Evolutionary conservation across 2,888 invertebrate genomes (phyloP).

Genomic region (Hemicrepidius hirtus): DNA sequence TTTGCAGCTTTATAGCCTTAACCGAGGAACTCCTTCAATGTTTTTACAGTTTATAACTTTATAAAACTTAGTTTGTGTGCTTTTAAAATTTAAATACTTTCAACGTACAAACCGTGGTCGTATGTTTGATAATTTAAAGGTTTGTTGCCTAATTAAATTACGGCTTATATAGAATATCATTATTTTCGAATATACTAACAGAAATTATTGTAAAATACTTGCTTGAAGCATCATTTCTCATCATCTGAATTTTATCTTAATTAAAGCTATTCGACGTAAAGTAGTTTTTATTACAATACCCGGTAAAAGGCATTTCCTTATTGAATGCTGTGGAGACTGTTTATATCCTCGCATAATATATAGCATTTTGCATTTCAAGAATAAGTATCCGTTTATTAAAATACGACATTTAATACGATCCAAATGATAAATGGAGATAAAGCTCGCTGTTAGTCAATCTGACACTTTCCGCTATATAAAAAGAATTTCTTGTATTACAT

Average conservation of each 20-base stretch:
- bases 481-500: slow-evolving; percentile 23
- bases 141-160: no score
- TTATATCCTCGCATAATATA: slow-evolving; percentile 29
- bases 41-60: slow-evolving; percentile 18
- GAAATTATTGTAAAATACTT: not conserved
- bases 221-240: not conserved
- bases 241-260: slow-evolving; percentile 9
- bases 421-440: slow-evolving; percentile 30
- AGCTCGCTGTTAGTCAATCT: slow-evolving; percentile 30
- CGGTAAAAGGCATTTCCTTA: slow-evolving; percentile 20
- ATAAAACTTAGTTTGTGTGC: slow-evolving; percentile 12
- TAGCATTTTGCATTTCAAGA: slow-evolving; percentile 30
- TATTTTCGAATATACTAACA: not conserved
- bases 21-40: slow-evolving; percentile 23
- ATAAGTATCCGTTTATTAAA: slow-evolving; percentile 32
- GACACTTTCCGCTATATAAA: slow-evolving; percentile 30
- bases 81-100: no score
- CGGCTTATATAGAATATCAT: not conserved
- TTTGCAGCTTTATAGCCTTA: slow-evolving; percentile 27
- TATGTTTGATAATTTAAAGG: no score
- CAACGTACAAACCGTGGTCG: no score
- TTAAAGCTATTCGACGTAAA: slow-evolving; percentile 10
- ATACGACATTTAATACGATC: slow-evolving; percentile 27
- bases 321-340: slow-evolving; percentile 23
- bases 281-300: slow-evolving; percentile 16